These are phyloP conservation scores for Porites evermanni DNA, from an alignment of 92 coral and sea anemone genomes.

Conservation along the genomic window DNA sequence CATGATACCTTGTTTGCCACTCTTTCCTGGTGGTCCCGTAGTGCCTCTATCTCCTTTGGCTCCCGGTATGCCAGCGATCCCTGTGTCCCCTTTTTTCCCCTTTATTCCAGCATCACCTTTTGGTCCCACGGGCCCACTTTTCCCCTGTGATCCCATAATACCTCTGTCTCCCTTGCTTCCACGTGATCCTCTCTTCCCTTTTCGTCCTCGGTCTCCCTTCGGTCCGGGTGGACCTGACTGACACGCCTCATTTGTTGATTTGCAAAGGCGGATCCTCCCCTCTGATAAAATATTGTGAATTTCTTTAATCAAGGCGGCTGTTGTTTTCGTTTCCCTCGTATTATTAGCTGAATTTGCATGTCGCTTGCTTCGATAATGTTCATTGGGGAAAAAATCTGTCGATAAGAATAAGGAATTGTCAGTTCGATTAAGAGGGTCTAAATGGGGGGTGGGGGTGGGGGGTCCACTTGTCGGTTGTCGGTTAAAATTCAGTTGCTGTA, in stretches of 20 bases:
- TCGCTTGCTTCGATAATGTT: background rate
- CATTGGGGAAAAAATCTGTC: background rate
- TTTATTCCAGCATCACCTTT: constrained; percentile 8
- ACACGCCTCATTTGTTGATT: background rate
- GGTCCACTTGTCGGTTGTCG: too few species aligned
- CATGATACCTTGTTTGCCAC: too few species aligned
- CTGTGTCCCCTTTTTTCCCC: too few species aligned
- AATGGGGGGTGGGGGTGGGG: too few species aligned
- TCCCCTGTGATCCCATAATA: constrained; percentile 9
- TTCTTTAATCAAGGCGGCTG: background rate
- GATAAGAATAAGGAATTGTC: background rate
- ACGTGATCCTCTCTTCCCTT: background rate
- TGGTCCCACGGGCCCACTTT: constrained; percentile 10
- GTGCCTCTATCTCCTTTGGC: background rate
- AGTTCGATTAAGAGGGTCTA: background rate
- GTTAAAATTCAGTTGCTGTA: too few species aligned
- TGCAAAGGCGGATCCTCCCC: background rate
- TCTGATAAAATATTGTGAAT: background rate
- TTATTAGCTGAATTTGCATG: background rate
- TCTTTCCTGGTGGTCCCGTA: too few species aligned
- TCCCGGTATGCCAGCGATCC: too few species aligned
- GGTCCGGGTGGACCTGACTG: background rate
- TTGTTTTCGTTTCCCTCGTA: background rate
- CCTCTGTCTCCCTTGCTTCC: constrained; percentile 15
- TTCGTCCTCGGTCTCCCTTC: background rate